Percentiles rank a stretch among this genome's conserved stretches.
Evolutionary conservation across 2,113 vertebrate genomes (phyloP).

Genomic region (Pteruthius melanotis): DNA sequence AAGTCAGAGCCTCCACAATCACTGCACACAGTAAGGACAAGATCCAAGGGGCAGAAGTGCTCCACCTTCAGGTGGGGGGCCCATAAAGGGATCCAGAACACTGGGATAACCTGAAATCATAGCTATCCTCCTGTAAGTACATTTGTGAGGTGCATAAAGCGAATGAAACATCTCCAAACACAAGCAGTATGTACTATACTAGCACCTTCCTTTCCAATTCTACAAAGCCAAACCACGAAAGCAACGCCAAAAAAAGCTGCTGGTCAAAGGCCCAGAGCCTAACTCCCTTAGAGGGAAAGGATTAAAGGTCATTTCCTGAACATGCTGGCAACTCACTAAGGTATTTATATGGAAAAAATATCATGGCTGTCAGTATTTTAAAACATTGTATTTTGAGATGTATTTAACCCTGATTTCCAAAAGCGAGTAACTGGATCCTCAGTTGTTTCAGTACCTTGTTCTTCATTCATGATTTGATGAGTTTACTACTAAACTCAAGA

Average conservation of each 20-base stretch:
- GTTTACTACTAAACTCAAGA: neutral
- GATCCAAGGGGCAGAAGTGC: neutral
- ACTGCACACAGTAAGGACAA: neutral
- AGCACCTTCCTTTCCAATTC: neutral
- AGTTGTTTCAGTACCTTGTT: neutral
- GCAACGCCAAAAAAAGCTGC: neutral
- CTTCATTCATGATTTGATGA: neutral
- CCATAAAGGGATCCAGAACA: neutral
- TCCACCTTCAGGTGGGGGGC: neutral
- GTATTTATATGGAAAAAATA: neutral
- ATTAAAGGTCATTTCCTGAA: neutral
- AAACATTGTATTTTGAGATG: neutral
- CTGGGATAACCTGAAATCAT: neutral
- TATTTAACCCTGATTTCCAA: neutral
- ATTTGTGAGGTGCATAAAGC: neutral
- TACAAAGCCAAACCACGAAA: neutral
- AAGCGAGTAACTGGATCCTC: neutral
- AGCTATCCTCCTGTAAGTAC: neutral
- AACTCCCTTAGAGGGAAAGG: neutral
- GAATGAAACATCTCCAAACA: neutral
- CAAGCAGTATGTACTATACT: neutral
- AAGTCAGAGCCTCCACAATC: neutral
- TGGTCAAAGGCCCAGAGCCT: neutral
- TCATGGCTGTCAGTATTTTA: neutral
- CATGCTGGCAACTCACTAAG: neutral